These are phyloP conservation scores for Nansenia antarctica DNA, from an alignment of 2,113 vertebrate species.

Conservation along the genomic window DNA sequence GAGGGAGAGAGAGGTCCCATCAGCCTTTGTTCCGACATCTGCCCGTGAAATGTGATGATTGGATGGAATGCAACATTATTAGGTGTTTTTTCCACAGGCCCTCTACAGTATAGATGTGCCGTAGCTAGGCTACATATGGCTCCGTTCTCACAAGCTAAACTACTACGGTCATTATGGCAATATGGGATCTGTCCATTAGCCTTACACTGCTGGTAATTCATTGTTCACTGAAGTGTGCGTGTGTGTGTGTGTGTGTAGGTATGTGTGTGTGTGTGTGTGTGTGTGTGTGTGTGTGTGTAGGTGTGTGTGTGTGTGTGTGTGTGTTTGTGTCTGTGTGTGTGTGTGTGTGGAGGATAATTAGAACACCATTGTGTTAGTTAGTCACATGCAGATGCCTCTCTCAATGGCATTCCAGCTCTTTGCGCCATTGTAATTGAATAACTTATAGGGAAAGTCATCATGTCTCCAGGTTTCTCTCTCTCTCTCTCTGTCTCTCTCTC, in stretches of 20 bases:
- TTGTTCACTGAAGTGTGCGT: slow-evolving; percentile 47
- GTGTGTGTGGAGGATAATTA: slow-evolving; percentile 23
- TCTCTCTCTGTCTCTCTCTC: not conserved
- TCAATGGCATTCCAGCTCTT: slow-evolving; percentile 67
- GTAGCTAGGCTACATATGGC: slow-evolving; percentile 57
- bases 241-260: slow-evolving; percentile 28
- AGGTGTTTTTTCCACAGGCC: no score
- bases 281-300: slow-evolving; percentile 8
- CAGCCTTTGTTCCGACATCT: slow-evolving; percentile 71
- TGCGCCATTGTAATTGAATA: slow-evolving; percentile 75
- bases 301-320: slow-evolving; percentile 18
- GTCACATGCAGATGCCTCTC: slow-evolving; percentile 69
- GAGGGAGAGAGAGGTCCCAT: slow-evolving; percentile 28
- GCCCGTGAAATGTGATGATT: slow-evolving; percentile 61
- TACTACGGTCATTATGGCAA: slow-evolving; percentile 63
- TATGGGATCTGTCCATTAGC: slow-evolving; percentile 68
- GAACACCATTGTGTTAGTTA: slow-evolving; percentile 55
- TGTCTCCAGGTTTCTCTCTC: slow-evolving; percentile 63
- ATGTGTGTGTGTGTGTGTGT: not conserved
- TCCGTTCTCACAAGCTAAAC: slow-evolving; percentile 53
- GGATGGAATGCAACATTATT: slow-evolving; percentile 51
- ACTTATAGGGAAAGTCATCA: slow-evolving; percentile 73
- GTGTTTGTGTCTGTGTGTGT: not conserved
- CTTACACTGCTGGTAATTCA: slow-evolving; percentile 52
- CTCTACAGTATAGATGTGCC: slow-evolving; percentile 47